Conservation (phyloP, 2,888 invertebrate genomes). For the Melanargia galathea region DNA sequence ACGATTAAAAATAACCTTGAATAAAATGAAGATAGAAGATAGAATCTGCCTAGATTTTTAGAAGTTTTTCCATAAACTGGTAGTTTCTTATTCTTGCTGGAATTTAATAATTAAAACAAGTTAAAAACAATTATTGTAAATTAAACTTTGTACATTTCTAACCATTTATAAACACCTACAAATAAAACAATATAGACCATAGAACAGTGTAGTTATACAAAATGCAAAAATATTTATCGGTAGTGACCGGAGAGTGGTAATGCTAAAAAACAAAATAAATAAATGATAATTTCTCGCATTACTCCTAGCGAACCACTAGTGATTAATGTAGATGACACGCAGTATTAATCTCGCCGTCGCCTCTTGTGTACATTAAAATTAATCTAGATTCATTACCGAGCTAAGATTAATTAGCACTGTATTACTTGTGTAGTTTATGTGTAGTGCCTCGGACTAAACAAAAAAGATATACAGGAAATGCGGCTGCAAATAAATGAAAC, state of each 20-base stretch:
- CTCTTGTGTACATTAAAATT: conserved; percentile 28
- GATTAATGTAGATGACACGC: conserved; percentile 25
- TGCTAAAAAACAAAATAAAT: not conserved
- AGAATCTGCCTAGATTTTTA: no score
- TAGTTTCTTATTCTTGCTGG: no score
- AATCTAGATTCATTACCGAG: conserved; percentile 28
- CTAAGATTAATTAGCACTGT: conserved; percentile 26
- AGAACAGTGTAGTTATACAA: no score
- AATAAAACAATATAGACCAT: no score
- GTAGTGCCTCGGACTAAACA: not conserved
- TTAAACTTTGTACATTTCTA: no score
- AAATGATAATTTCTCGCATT: conserved; percentile 17
- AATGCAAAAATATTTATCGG: no score
- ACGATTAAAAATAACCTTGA: no score
- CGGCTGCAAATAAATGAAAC: not conserved
- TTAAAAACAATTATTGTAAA: no score
- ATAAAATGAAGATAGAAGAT: no score
- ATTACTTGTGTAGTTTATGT: conserved; percentile 15
- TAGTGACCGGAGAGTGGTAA: not conserved
- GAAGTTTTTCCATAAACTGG: no score
- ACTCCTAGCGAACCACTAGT: conserved; percentile 8
- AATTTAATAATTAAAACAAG: no score
- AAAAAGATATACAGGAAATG: not conserved
- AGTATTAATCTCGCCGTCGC: conserved; percentile 27
- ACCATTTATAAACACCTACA: no score